Conservation (phyloP, 2,113 vertebrate genomes). For the Kobus ellipsiprymnus region DNA sequence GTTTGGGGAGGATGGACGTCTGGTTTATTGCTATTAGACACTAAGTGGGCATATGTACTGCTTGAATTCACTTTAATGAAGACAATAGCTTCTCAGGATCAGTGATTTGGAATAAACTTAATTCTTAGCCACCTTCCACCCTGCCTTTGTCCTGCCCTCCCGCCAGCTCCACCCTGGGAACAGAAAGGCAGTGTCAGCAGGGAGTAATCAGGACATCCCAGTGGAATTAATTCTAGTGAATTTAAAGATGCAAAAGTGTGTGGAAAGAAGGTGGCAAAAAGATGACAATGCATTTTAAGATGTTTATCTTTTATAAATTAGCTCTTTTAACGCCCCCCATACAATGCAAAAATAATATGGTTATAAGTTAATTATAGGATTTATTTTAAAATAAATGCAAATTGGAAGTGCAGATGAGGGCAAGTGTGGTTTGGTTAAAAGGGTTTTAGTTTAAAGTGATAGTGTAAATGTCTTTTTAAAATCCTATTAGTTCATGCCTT, state of each 20-base stretch:
- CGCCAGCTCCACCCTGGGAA: too few species aligned
- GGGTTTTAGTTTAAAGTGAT: background rate
- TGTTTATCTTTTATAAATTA: background rate
- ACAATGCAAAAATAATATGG: background rate
- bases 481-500: background rate
- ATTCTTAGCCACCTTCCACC: background rate
- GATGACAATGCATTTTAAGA: background rate
- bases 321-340: fast-evolving
- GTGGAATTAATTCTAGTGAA: background rate
- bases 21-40: background rate
- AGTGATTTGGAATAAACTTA: background rate
- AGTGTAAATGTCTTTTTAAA: background rate
- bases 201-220: background rate
- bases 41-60: background rate
- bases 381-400: background rate
- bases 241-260: background rate
- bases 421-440: background rate
- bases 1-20: background rate
- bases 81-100: background rate
- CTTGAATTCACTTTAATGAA: background rate
- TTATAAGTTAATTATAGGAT: background rate
- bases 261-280: background rate
- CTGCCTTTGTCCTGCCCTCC: too few species aligned
- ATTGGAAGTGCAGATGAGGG: background rate
- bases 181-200: background rate